Evolutionary conservation across 2,113 vertebrate species (phyloP).

Genomic region (Pardalotus punctatus): DNA sequence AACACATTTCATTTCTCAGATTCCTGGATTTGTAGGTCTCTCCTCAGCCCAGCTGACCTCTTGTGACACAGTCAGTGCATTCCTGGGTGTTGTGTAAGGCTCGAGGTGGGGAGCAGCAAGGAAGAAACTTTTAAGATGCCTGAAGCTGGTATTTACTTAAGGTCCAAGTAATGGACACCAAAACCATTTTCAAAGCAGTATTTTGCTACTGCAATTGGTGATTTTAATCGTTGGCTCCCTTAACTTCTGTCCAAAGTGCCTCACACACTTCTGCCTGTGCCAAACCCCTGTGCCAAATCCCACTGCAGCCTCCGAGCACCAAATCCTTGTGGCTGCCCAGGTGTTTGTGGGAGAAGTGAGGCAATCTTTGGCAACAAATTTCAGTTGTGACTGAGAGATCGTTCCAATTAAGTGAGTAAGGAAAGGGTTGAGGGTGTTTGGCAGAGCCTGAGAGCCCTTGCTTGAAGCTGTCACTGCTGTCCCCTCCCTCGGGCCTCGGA

Average conservation of each 20-base stretch:
- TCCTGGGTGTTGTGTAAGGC: background rate
- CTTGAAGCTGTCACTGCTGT: background rate
- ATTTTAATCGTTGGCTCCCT: background rate
- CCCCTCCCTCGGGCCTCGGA: background rate
- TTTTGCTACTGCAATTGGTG: background rate
- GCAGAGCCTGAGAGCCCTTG: background rate
- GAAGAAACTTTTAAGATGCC: background rate
- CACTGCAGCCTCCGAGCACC: background rate
- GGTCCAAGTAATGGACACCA: background rate
- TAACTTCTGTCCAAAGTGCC: background rate
- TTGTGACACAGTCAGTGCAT: background rate
- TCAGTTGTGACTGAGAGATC: background rate
- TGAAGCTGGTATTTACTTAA: background rate
- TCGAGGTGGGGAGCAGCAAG: constrained; percentile 8
- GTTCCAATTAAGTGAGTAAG: fast-evolving
- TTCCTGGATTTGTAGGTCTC: background rate
- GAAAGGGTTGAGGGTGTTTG: background rate
- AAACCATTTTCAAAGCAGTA: background rate
- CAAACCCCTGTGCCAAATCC: background rate
- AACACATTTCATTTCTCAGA: background rate
- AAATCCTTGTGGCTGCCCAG: background rate
- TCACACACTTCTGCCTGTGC: background rate
- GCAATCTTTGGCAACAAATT: background rate
- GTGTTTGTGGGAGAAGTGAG: background rate
- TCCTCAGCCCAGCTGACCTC: background rate